These are phyloP conservation scores for Ormyrus pomaceus DNA, from an alignment of 2,888 invertebrate genomes.

Conservation along the genomic window DNA sequence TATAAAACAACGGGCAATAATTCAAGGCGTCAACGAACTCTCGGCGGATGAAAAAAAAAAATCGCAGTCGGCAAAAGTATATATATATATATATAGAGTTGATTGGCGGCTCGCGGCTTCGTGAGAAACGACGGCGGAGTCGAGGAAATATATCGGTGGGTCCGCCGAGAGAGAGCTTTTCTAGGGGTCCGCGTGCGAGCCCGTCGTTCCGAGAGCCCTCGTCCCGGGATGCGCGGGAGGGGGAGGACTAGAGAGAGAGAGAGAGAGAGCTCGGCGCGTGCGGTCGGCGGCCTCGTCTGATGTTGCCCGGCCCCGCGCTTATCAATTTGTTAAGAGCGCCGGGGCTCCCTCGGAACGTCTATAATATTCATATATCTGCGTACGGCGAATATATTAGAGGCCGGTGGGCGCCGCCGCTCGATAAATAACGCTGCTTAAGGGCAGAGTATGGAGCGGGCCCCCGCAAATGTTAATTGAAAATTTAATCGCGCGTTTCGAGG, in stretches of 20 bases:
- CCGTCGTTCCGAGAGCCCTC: conserved; percentile 29
- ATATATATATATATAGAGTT: neutral
- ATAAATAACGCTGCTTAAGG: conserved; percentile 73
- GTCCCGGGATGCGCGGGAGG: neutral
- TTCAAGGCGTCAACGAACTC: too few relatives aligned
- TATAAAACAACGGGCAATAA: neutral
- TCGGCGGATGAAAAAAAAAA: neutral
- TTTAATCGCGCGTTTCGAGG: too few relatives aligned
- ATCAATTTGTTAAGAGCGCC: conserved; percentile 75
- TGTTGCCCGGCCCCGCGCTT: conserved; percentile 73
- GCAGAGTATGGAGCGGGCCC: conserved; percentile 62
- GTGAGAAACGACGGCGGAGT: conserved; percentile 39
- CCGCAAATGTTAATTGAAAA: neutral
- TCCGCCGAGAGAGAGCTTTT: conserved; percentile 10
- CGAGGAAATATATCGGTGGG: conserved; percentile 37
- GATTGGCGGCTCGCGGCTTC: neutral
- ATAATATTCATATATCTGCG: conserved; percentile 1
- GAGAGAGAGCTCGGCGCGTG: neutral
- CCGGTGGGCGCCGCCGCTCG: conserved; percentile 59
- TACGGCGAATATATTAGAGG: neutral
- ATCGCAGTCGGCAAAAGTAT: neutral
- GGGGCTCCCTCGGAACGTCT: neutral
- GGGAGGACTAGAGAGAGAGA: neutral
- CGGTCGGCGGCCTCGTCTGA: conserved; percentile 63
- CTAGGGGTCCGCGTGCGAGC: conserved; percentile 2